Evolutionary conservation across 2,797 vertebrate genomes (phyloP).

Genomic region (Melopsittacus undulatus): DNA sequence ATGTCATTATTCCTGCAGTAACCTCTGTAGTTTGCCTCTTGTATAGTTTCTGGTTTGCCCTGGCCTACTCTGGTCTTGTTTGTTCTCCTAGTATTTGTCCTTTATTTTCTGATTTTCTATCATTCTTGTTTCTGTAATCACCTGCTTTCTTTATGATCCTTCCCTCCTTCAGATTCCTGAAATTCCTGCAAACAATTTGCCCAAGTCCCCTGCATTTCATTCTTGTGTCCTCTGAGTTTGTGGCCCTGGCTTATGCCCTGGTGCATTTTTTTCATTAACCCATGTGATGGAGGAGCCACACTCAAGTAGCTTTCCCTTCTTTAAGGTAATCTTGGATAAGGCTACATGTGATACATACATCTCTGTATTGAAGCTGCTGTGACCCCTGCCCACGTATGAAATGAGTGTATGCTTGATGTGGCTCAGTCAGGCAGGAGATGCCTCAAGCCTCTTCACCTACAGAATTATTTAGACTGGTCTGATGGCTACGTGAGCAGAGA

Average conservation of each 20-base stretch:
- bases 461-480: neutral
- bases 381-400: neutral
- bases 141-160: neutral
- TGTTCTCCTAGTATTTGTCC: neutral
- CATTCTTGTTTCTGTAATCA: neutral
- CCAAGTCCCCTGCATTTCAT: neutral
- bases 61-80: neutral
- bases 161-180: neutral
- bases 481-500: too few species aligned
- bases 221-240: neutral
- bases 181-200: neutral
- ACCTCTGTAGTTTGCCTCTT: neutral
- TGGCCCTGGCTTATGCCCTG: neutral
- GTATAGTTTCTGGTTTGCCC: neutral
- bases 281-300: accelerated
- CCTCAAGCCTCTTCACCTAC: neutral
- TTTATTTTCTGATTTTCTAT: neutral
- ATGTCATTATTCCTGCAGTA: neutral
- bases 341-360: accelerated
- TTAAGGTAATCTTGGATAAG: accelerated
- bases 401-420: neutral
- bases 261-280: neutral
- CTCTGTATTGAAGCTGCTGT: neutral
- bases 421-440: neutral
- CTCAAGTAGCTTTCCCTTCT: neutral